These are phyloP conservation scores for Hemiprocne comata DNA, from an alignment of 2,113 vertebrate genomes.

Conservation along the genomic window DNA sequence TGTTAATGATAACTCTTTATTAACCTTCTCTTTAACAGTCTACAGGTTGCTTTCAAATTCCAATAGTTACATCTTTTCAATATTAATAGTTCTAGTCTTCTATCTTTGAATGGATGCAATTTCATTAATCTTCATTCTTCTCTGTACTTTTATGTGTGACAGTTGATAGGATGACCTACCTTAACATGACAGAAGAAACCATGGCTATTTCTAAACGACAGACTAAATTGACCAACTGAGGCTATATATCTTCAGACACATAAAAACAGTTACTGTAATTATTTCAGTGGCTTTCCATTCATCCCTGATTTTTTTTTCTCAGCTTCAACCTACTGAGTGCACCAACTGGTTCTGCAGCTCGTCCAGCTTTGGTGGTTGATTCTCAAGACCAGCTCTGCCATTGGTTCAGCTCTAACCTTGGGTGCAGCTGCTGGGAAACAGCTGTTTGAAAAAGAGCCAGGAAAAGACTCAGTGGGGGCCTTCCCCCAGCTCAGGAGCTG, in stretches of 20 bases:
- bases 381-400: neutral
- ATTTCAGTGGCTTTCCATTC: neutral
- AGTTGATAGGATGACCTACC: neutral
- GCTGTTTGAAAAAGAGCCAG: neutral
- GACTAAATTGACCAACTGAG: neutral
- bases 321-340: neutral
- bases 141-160: neutral
- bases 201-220: neutral
- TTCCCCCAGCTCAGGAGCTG: neutral
- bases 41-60: neutral
- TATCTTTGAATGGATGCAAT: neutral
- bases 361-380: neutral
- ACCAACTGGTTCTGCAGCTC: neutral
- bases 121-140: neutral
- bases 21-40: neutral
- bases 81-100: neutral
- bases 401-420: neutral
- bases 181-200: neutral
- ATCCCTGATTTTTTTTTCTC: neutral
- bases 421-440: neutral
- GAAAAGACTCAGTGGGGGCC: accelerated
- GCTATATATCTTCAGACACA: neutral
- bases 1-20: neutral
- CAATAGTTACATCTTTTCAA: neutral
- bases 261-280: neutral